Conservation (phyloP, 2,113 vertebrate genomes). For the Baryphthengus martii region DNA sequence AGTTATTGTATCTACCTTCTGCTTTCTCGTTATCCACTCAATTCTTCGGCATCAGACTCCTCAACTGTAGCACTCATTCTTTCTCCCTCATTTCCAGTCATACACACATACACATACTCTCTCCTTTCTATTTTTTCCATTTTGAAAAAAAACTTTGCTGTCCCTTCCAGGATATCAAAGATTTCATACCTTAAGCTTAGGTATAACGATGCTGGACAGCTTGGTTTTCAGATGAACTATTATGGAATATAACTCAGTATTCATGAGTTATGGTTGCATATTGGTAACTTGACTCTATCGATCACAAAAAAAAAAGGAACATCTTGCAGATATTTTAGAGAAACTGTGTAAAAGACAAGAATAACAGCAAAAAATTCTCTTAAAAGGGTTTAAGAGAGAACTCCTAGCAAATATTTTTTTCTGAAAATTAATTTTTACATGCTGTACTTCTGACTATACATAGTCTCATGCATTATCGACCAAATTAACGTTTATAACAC, state of each 20-base stretch:
- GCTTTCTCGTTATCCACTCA: background rate
- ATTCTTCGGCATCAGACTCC: background rate
- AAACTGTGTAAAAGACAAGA: background rate
- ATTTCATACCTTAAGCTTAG: background rate
- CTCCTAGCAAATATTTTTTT: background rate
- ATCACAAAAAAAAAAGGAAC: background rate
- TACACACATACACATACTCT: rapidly evolving
- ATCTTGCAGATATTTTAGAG: background rate
- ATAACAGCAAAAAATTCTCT: background rate
- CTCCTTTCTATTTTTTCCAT: background rate
- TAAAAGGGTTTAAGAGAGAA: background rate
- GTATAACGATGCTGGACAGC: background rate
- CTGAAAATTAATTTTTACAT: background rate
- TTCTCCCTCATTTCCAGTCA: background rate
- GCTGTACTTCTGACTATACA: background rate
- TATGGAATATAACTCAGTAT: background rate
- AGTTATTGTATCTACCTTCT: background rate
- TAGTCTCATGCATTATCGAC: background rate
- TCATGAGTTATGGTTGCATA: background rate
- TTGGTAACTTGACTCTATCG: background rate
- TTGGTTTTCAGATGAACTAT: background rate
- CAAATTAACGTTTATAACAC: background rate
- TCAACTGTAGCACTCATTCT: background rate
- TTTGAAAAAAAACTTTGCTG: background rate
- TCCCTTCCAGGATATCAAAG: background rate